These are phyloP conservation scores for Hylomyscus alleni DNA, from an alignment of 2,797 vertebrate species.

Conservation along the genomic window DNA sequence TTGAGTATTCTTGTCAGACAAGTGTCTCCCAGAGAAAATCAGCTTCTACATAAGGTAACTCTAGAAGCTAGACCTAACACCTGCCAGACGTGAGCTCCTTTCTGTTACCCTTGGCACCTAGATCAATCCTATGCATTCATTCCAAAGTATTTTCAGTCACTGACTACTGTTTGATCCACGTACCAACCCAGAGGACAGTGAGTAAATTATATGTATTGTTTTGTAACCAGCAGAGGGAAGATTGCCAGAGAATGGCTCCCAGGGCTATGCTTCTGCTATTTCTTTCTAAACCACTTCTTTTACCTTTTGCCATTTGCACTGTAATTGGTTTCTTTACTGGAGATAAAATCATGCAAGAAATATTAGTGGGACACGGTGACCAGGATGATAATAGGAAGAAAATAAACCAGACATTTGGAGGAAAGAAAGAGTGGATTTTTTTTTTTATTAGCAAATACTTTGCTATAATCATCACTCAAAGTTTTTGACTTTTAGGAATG, in stretches of 20 bases:
- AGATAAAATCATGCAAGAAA: background rate
- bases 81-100: background rate
- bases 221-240: background rate
- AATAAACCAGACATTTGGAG: background rate
- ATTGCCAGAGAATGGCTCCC: background rate
- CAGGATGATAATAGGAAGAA: background rate
- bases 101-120: background rate
- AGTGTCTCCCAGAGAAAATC: constrained; percentile 10
- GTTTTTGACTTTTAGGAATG: background rate
- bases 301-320: background rate
- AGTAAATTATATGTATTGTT: background rate
- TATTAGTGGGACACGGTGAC: background rate
- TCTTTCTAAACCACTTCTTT: background rate
- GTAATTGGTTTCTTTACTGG: background rate
- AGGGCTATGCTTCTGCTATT: background rate
- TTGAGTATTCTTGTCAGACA: constrained; percentile 26
- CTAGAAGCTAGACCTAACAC: constrained; percentile 18
- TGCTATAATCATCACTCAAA: background rate
- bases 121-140: constrained; percentile 1
- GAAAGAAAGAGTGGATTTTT: background rate
- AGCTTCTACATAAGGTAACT: background rate
- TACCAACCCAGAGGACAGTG: background rate
- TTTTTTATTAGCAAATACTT: background rate
- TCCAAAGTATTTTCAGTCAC: background rate
- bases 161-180: background rate